Base-by-base conservation (phyloP, 2,888 invertebrate species). In the Gymnosoma rotundatum region DNA sequence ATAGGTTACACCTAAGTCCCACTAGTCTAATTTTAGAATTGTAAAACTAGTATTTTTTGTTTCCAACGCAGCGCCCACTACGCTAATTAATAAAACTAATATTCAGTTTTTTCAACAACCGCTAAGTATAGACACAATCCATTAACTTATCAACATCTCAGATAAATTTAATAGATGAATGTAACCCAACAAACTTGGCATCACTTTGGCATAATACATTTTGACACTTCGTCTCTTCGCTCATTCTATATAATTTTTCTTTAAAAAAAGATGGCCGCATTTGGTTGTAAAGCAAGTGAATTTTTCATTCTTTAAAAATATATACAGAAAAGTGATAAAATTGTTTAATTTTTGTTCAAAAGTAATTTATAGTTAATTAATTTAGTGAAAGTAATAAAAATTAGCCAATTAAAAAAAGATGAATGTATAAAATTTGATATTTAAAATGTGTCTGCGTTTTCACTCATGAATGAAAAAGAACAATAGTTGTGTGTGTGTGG, bases 231-330 rank as follows among this genome's bases (percentile, higher is more conserved):
- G 58, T 60, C n/a, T 38, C 14, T 50, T 42, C 60, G 20, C 60
- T 60, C 32, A 20, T 79, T 79, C 75, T 60, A 70, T 20, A 72
- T 72, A 79, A 83, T 83, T 83, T 69, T 79, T 75, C 61, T 54
- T 61, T 73, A 61, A 73, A 83, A 83, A 84, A 84, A 84, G 84
- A 84, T 84, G 84, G 84, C 81, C 78, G 83, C 84, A 73, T 70
- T 69, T 70, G 72, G 60, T 66, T 72, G 72, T 64, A 70, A 78
- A 84, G 66, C 70, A 75, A 84, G 54, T 84, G 78, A 78, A 78
- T 70, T 78, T 84, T 79, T 76, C 76, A 81, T 64, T 84, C 76
- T 54, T 42, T 76, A 73, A 73, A 69, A 69, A 70, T 78, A 69
- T 58, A 78, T 61, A 81, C 70, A 81, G 48, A 75, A 42, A 67